Evolutionary conservation across 2,888 invertebrate species (phyloP), one percentile per base, ranked within the genome.

Genomic region (Tetanocera ferruginea): DNA sequence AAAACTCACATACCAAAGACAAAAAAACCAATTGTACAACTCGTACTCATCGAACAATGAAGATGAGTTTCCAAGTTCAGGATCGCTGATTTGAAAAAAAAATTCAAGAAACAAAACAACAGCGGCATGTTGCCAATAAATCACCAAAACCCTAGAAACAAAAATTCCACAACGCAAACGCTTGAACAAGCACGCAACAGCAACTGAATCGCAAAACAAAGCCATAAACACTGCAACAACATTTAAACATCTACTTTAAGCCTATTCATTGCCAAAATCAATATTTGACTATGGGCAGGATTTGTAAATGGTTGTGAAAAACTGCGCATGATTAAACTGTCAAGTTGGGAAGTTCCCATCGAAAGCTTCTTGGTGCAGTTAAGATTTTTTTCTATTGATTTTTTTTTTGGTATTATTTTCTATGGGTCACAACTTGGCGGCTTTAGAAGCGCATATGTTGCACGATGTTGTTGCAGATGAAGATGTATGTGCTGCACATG

Each of bases 311-410:
- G 62, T 25, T 25, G 17, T 25, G 17, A 62, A 28, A 11, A 28
- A n/a, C n/a, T 11, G 37, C 55, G 17, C 73, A 73, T 62, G 73
- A 73, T 73, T 60, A 62, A 49, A 73, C 60, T 73, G 73, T 73
- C 73, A 62, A 73, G 62, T 49, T 17, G 28, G 25, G 28, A 73
- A 73, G n/a, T 62, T 73, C 73, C 73, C 73, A 73, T 28, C 73
- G 49, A 60, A 49, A 49, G 31, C 49, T 23, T 23, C 51, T 51
- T 34, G 51, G 34, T 31, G 25, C 62, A 25, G 14, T 25, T 17
- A 62, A n/a, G 11, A 25, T 25, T 62, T 25, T 9, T 28, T 62
- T 6, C 5, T 23, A 0, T 55, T 19, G 19, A 3, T 9, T 5
- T 55, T 23, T 1, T 23, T n/a, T 23, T 55, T n/a, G n/a, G n/a